Evolutionary conservation across 2,113 vertebrate genomes (phyloP), one percentile per base, ranked within the genome.

Genomic region (Hydrochoerus hydrochaeris): DNA sequence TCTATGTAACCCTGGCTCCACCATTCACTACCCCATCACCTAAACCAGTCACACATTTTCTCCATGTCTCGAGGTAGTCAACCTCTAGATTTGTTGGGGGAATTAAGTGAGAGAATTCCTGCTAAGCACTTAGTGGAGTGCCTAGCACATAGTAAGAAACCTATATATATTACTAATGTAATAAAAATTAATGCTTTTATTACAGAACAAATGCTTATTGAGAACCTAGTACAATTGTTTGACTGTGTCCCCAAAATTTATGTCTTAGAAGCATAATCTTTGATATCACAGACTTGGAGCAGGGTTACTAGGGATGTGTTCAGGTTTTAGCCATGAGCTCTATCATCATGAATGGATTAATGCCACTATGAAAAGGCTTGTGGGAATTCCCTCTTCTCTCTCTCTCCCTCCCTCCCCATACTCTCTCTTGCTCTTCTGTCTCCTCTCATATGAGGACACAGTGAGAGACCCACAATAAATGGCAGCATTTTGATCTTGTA

Each of bases 51-150:
- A 58, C 17, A 35, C 30, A 46, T 44, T 80, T 83, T 77, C 52
- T 28, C 5, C 63, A 44, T 3, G 22, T 3, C 8, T 24, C 28
- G 4, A 24, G 41, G 8, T 49, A 86, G 20, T 75, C 38, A 44
- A 26, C 71, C 24, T 75, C 38, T 44, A 75, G 11, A 24, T 81
- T 63, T 85, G 2, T n/a, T 62, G 63, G 57, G 26, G 85, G 8
- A 89, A 85, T 75, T 88, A 44, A 85, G 30, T 92, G 19, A 93
- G 62, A 94, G 69, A 71, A 63, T 94, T 20, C 30, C 38, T 57
- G 24, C n/a, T 82, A 86, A 90, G 13, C 26, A 38, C 41, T 92
- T 90, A 73, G 57, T 58, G 16, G 28, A 63, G 16, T 67, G 28
- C 16, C 44, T 65, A 54, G 5, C 26, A 60, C 32, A n/a, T 8